Evolutionary conservation across 2,888 invertebrate genomes (phyloP), one percentile per base, ranked within the genome.

Genomic region (Leucoptera coffeella): DNA sequence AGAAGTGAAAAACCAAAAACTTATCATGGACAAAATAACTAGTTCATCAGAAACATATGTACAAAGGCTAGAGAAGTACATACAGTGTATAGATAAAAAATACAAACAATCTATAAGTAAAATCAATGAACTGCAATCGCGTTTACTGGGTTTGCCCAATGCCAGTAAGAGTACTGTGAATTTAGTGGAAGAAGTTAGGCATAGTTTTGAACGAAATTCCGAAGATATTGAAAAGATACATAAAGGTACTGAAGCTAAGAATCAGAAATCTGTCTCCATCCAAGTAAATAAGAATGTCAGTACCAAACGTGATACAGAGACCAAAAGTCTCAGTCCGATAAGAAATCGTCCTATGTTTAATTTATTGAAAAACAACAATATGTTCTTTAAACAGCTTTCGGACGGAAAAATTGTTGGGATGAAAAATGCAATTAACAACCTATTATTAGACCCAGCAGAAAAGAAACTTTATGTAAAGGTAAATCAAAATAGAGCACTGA

Each of bases 21-120:
- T 65, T 11, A 48, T 67, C 12, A 47, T 50, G 22, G 47, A 59
- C 22, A 51, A 50, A 42, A 43, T 58, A 12, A 54, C 54, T 27
- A 35, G 53, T 36, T 46, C 53, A 2, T 48, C 44, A 14, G 38
- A 54, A 38, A 45, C 38, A 19, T 49, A 51, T 26, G 48, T 57
- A 30, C 32, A 35, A 11, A 59, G 56, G 40, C 39, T 69, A 28
- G 43, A 52, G 39, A 43, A 49, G 14, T 57, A 69, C 35, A 39
- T 59, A 21, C 27, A 45, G 25, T 36, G 41, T 19, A 37, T 62
- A 12, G 39, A 56, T 43, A 31, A 40, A 10, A 33, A 50, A 4
- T 60, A 62, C 30, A 23, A 51, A 31, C 46, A 45, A 19, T 44
- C 57, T 13, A 32, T 47, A 19, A 26, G 33, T 9, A 46, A 47